A percentile compares a stretch with the other conserved stretches of the same genome.
Conservation (phyloP, 2,113 vertebrate genomes). For the Neogale vison region DNA sequence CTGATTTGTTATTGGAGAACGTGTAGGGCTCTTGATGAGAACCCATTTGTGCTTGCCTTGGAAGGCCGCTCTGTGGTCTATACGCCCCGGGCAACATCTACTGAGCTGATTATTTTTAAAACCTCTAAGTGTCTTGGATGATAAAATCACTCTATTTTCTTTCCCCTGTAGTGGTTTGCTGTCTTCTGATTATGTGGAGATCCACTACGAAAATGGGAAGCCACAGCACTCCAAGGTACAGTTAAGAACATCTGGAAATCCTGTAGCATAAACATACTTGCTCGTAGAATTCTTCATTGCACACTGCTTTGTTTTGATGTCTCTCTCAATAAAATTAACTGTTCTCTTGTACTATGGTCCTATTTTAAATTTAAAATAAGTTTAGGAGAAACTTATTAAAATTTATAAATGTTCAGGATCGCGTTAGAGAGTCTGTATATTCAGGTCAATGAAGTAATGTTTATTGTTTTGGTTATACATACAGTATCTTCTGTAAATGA, state of each 20-base stretch:
- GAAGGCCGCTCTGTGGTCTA: background rate
- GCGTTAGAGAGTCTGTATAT: background rate
- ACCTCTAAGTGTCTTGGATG: background rate
- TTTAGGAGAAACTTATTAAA: background rate
- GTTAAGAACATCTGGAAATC: background rate
- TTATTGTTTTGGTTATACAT: background rate
- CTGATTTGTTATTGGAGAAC: background rate
- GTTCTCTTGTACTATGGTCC: background rate
- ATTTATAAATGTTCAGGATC: background rate
- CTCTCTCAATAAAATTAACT: background rate
- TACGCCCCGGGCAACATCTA: background rate
- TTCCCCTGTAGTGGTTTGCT: constrained; percentile 91
- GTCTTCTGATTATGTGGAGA: constrained; percentile 97
- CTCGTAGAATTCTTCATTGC: background rate
- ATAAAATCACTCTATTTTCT: constrained; percentile 58
- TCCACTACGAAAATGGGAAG: constrained; percentile 94
- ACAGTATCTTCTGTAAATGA: background rate
- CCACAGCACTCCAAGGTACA: constrained; percentile 94
- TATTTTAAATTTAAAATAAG: background rate
- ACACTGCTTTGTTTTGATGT: background rate
- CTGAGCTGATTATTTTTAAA: constrained; percentile 43
- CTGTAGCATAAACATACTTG: background rate
- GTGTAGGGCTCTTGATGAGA: background rate
- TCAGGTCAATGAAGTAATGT: background rate
- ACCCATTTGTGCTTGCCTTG: background rate